These are phyloP conservation scores for Calliphora vomitoria DNA, from an alignment of 2,888 invertebrate species.

Conservation along the genomic window DNA sequence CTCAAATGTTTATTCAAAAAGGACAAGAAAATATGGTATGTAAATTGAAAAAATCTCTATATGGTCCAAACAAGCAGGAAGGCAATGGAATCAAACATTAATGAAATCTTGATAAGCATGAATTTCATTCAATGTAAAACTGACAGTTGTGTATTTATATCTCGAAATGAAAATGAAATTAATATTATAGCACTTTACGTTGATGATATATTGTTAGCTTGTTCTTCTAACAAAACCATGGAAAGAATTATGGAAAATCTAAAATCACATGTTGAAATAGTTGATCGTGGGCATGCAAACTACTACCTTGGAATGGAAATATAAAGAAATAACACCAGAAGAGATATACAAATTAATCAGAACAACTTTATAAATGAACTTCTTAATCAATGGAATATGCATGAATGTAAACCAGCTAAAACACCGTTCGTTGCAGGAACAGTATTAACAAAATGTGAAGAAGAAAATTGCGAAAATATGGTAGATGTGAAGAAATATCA, in stretches of 20 bases:
- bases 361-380: conserved; percentile 24
- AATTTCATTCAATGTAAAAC: conserved; percentile 10
- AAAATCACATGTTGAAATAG: background rate
- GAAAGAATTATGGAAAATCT: background rate
- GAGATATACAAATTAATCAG: background rate
- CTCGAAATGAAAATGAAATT: conserved; percentile 3
- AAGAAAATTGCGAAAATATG: conserved; percentile 43
- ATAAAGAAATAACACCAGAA: too few relatives aligned
- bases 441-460: conserved; percentile 54
- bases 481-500: conserved; percentile 37
- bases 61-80: conserved; percentile 4
- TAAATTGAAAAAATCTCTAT: background rate
- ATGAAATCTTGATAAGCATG: background rate
- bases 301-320: background rate
- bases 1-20: background rate
- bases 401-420: conserved; percentile 39
- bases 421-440: conserved; percentile 8
- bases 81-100: conserved; percentile 1
- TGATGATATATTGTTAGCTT: conserved; percentile 13
- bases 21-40: conserved; percentile 10
- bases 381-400: conserved; percentile 61
- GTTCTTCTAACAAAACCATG: background rate
- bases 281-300: background rate
- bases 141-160: conserved; percentile 14
- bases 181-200: conserved; percentile 13